These are phyloP conservation scores for Microctonus hyperodae DNA, from an alignment of 2,888 invertebrate species.

Conservation along the genomic window DNA sequence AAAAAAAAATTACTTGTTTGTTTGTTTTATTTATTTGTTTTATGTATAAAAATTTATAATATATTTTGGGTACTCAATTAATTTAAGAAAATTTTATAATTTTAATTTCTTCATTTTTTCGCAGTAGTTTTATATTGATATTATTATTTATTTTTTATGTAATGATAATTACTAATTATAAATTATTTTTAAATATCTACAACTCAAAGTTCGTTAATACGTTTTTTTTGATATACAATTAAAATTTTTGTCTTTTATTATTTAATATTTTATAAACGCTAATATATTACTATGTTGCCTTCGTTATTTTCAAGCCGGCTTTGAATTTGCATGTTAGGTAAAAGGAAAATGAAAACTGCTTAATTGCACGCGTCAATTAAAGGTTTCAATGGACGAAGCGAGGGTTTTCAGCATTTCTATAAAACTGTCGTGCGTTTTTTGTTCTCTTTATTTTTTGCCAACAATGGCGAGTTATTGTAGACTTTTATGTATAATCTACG, in stretches of 20 bases:
- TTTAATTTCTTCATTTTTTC: too few species aligned
- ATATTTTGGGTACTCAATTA: too few species aligned
- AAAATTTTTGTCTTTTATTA: background rate
- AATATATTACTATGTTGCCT: background rate
- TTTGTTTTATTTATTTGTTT: background rate
- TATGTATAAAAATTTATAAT: too few species aligned
- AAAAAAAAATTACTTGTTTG: too few species aligned
- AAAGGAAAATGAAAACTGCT: constrained; percentile 36
- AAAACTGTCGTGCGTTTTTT: background rate
- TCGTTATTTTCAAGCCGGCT: constrained; percentile 6
- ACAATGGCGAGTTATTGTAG: background rate
- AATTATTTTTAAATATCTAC: too few species aligned
- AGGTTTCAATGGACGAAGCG: constrained; percentile 36
- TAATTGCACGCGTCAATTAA: constrained; percentile 50
- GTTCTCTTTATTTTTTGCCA: background rate
- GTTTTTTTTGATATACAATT: too few species aligned
- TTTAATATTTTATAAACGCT: background rate
- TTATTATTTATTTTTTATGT: too few species aligned
- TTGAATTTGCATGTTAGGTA: background rate
- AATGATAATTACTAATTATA: too few species aligned
- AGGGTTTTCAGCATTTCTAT: background rate
- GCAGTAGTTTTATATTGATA: too few species aligned
- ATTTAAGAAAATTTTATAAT: too few species aligned
- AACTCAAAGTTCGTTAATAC: too few species aligned
- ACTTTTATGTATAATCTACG: background rate